Percentiles rank a stretch among this genome's conserved stretches.
These are phyloP conservation scores for Lonchura striata DNA, from an alignment of 2,113 vertebrate species.

Conservation along the genomic window DNA sequence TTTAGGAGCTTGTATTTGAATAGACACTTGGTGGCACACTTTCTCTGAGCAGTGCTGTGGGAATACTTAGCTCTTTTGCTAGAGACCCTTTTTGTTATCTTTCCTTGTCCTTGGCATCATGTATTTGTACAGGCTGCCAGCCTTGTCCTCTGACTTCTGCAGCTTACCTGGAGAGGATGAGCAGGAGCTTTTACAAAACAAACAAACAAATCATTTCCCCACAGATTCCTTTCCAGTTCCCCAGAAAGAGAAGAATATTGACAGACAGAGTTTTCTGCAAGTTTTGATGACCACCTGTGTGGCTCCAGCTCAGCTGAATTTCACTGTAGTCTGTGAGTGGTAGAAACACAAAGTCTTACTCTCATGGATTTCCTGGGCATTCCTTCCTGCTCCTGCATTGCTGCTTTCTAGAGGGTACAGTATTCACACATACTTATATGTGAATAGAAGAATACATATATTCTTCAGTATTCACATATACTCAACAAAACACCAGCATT, in stretches of 20 bases:
- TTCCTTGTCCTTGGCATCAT: neutral
- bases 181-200: neutral
- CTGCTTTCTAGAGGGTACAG: neutral
- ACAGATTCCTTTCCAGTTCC: neutral
- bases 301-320: neutral
- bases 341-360: neutral
- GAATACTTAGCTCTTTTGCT: neutral
- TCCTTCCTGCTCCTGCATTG: neutral
- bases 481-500: neutral
- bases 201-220: accelerated
- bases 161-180: neutral
- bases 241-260: neutral
- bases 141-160: neutral
- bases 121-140: neutral
- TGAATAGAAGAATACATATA: too few relatives aligned
- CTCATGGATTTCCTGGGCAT: neutral
- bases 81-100: neutral
- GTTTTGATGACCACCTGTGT: neutral
- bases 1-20: neutral
- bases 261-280: neutral
- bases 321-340: neutral
- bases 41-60: neutral
- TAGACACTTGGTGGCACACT: slow-evolving; percentile 57
- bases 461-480: neutral
- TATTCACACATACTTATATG: neutral